Conservation (phyloP, 2,888 invertebrate species). For the Eudasyphora cyanicolor region DNA sequence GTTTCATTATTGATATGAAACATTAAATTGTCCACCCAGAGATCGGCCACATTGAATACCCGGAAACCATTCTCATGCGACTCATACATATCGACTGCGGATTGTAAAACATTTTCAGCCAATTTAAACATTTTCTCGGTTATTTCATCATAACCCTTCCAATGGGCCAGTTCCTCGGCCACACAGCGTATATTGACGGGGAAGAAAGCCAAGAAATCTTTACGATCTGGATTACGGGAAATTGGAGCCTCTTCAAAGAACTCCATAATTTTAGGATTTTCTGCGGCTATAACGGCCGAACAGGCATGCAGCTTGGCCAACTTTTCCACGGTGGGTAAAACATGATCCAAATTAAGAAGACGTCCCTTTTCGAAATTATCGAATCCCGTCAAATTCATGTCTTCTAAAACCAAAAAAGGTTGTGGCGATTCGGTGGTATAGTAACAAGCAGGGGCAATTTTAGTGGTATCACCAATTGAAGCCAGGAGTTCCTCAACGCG, state of each 20-base stretch:
- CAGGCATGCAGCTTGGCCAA: conserved; percentile 83
- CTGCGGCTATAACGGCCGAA: conserved; percentile 77
- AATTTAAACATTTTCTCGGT: conserved; percentile 77
- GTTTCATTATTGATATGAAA: conserved; percentile 76
- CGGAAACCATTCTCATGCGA: conserved; percentile 72
- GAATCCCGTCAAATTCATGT: conserved; percentile 81
- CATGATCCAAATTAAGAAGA: conserved; percentile 82
- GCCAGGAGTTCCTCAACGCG: conserved; percentile 74
- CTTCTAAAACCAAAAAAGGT: conserved; percentile 81
- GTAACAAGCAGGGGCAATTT: conserved; percentile 78
- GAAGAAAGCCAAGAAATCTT: conserved; percentile 77
- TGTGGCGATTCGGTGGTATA: conserved; percentile 78
- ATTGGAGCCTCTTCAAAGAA: conserved; percentile 77
- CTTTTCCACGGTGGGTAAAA: conserved; percentile 81
- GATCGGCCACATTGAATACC: conserved; percentile 77
- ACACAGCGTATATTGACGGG: conserved; percentile 77
- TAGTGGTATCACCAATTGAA: conserved; percentile 75
- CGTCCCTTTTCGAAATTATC: conserved; percentile 81
- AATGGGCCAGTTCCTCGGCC: conserved; percentile 76
- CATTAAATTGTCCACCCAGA: conserved; percentile 79
- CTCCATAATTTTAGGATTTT: conserved; percentile 74
- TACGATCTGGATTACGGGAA: conserved; percentile 77
- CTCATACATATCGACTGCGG: conserved; percentile 74
- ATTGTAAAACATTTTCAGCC: conserved; percentile 76
- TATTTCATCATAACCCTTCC: conserved; percentile 78